phyloP scores from a whole-genome alignment of 2,888 invertebrate genomes.

The Leptinotarsa peninsularis region DNA sequence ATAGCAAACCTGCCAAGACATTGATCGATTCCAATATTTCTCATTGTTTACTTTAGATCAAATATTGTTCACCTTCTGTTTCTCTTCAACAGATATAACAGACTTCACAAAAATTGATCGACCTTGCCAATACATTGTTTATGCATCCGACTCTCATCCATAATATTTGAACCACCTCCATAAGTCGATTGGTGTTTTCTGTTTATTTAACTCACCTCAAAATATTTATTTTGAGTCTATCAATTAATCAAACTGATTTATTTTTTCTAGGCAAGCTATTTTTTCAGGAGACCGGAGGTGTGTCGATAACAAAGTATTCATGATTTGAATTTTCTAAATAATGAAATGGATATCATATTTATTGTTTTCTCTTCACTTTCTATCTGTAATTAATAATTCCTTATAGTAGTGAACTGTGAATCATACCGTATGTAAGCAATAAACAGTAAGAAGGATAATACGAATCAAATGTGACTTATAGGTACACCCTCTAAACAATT shows the following conservation, averaged over 20 bases:
- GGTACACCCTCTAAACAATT: no score
- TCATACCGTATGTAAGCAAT: no score
- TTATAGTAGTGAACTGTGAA: no score
- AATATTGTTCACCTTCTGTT: slow-evolving; percentile 8
- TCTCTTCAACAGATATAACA: slow-evolving; percentile 3
- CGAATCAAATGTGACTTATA: no score
- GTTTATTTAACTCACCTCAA: slow-evolving; percentile 11
- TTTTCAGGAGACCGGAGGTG: slow-evolving; percentile 7
- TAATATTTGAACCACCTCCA: neutral
- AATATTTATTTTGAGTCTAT: slow-evolving; percentile 1
- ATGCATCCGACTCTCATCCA: slow-evolving; percentile 1
- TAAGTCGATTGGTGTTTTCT: neutral
- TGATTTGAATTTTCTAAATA: neutral
- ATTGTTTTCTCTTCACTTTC: no score
- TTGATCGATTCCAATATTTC: slow-evolving; percentile 15
- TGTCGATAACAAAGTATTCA: neutral
- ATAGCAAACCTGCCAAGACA: neutral
- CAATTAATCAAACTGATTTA: neutral
- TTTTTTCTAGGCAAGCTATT: neutral
- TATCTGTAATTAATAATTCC: no score
- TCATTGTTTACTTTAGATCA: slow-evolving; percentile 1
- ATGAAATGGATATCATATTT: neutral
- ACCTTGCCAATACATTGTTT: slow-evolving; percentile 13
- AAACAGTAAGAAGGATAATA: no score
- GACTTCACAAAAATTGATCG: slow-evolving; percentile 1